Percentiles rank a stretch among this genome's conserved stretches.
Conservation (phyloP, 1,140 invertebrate species). For the Scaptomyza graminum region DNA sequence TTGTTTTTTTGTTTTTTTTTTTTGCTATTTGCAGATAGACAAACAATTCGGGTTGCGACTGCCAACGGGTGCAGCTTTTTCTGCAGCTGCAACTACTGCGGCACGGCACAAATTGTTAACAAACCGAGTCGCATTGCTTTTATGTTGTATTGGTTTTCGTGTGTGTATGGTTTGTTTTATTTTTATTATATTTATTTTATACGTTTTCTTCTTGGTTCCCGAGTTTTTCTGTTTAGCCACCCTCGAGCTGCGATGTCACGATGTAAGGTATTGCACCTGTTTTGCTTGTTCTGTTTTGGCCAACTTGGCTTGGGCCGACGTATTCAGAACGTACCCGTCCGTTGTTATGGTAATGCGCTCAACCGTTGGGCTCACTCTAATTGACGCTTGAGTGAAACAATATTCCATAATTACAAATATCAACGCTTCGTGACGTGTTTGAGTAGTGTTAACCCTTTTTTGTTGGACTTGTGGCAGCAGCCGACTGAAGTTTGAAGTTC, state of each 20-base stretch:
- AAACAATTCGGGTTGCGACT: slow-evolving; percentile 58
- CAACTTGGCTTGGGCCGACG: slow-evolving; percentile 59
- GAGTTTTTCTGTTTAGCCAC: slow-evolving; percentile 42
- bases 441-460: slow-evolving; percentile 42
- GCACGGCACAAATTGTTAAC: slow-evolving; percentile 40
- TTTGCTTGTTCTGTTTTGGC: slow-evolving; percentile 74
- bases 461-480: slow-evolving; percentile 30
- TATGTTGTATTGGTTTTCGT: slow-evolving; percentile 71
- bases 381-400: slow-evolving; percentile 41
- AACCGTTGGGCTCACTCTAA: slow-evolving; percentile 46
- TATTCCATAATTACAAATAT: slow-evolving; percentile 59
- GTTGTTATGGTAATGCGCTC: slow-evolving; percentile 77
- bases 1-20: slow-evolving; percentile 12
- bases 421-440: slow-evolving; percentile 33
- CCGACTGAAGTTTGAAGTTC: slow-evolving; percentile 47
- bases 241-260: slow-evolving; percentile 40
- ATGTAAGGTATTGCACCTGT: slow-evolving; percentile 67
- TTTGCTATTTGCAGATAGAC: slow-evolving; percentile 34
- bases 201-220: slow-evolving; percentile 6
- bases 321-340: slow-evolving; percentile 23
- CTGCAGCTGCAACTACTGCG: slow-evolving; percentile 41
- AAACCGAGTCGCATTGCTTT: slow-evolving; percentile 51
- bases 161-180: slow-evolving; percentile 9
- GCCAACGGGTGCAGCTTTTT: slow-evolving; percentile 57
- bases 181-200: slow-evolving; percentile 12